Base-by-base conservation (phyloP, 1,140 invertebrate species). In the Leucophenga varia region DNA sequence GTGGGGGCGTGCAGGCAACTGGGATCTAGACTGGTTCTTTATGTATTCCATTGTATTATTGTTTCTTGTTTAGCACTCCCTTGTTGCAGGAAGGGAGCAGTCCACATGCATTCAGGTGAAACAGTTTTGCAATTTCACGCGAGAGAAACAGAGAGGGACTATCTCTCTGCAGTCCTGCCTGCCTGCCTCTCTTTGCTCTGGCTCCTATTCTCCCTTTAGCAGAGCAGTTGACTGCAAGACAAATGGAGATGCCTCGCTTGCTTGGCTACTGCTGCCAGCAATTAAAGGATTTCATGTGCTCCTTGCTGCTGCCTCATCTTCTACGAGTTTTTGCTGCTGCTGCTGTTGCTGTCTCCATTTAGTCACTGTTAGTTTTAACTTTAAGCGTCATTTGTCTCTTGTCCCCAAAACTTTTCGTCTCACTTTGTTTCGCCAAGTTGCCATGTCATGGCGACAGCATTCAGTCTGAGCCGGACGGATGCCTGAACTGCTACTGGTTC, bases 301-400 rank as follows among this genome's bases (percentile, higher is more conserved):
- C n/a, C n/a, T n/a, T n/a, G n/a, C n/a, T 57, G 45, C 43, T 54
- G 43, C 43, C 46, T 43, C 39, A 52, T 39, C 39, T 55, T 13
- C 36, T 44, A 8, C 20, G 31, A 3, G n/a, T n/a, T n/a, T n/a
- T 39, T 31, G 5, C 18, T 39, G 19, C 43, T 50, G 2, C 34
- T 28, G 25, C 12, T 28, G 42, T 50, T 54, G 42, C 57, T 65
- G 61, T 54, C 52, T 61, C 52, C 63, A 65, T 65, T 65, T 65
- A 65, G 63, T 65, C 61, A 67, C 61, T 65, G 61, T 65, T 65
- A 56, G 61, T 65, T 65, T 58, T 57, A 67, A 67, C 58, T 65
- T 58, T 59, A 49, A 51, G 63, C 55, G 58, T 65, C 63, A 65
- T 65, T 65, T 65, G 61, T 65, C 61, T 65, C 48, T 54, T 54